A percentile compares a stretch with the other conserved stretches of the same genome.
Conservation (phyloP, 2,888 invertebrate species). For the Cloeon dipterum region DNA sequence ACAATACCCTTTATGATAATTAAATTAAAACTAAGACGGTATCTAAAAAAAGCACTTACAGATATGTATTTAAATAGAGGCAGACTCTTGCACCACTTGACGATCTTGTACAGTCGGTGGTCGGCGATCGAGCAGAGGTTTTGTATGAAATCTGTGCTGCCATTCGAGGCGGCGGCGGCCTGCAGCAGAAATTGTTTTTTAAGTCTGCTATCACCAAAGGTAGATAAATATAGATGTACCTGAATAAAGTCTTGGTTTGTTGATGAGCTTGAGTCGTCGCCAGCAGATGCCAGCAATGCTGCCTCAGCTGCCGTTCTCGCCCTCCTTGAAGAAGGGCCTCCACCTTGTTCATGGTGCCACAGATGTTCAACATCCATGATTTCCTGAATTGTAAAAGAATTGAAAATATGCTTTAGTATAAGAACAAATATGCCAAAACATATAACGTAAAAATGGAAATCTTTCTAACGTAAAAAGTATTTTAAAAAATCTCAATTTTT, state of each 20-base stretch:
- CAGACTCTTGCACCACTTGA: constrained; percentile 94
- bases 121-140: constrained; percentile 88
- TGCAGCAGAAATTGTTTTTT: too few species aligned
- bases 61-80: constrained; percentile 92
- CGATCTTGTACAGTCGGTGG: constrained; percentile 86
- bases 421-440: too few species aligned
- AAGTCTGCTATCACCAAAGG: too few species aligned
- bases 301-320: constrained; percentile 5
- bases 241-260: constrained; percentile 1
- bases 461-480: too few species aligned
- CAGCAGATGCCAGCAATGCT: constrained; percentile 17
- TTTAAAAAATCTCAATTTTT: too few species aligned
- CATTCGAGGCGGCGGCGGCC: constrained; percentile 28
- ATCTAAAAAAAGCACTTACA: constrained; percentile 25
- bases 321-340: not conserved
- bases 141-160: constrained; percentile 64
- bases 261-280: constrained; percentile 14
- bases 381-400: too few species aligned
- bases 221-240: too few species aligned
- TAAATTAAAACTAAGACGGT: too few species aligned
- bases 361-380: constrained; percentile 92
- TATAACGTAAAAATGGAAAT: too few species aligned
- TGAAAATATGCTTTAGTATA: too few species aligned
- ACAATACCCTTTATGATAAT: too few species aligned
- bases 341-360: constrained; percentile 69